Evolutionary conservation across 1,140 invertebrate species (phyloP), one percentile per base, ranked within the genome.

Genomic region (Macrotrachela quadricornifera): DNA sequence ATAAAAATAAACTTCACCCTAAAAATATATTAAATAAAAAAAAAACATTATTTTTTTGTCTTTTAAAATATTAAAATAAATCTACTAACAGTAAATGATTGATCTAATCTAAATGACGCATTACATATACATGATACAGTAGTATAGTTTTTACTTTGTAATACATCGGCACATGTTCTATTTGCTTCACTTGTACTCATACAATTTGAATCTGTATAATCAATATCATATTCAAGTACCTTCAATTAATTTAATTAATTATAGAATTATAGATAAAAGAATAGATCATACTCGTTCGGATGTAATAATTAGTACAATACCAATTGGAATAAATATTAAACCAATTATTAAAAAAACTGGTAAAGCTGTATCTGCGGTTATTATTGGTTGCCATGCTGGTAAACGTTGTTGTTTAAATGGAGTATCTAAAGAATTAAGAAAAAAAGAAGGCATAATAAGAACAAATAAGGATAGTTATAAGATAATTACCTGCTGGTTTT

Each of bases 271-370:
- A 10, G 8, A 0, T 41, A 12, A 12, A 46, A 21, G 55, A 16
- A 40, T 45, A 45, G 11, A 12, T 13, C 15, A 10, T 68, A 86
- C 84, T 68, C 81, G 78, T 68, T 91, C 79, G 4, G 88, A 91
- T 60, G 90, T 85, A 58, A 90, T 81, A 12, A 94, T 75, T 17
- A 96, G 69, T 18, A 81, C 81, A 60, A 92, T 80, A 46, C 92
- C 92, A 59, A 97, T 80, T 14, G 91, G 90, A 58, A 97, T 88
- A 65, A 96, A 96, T 12, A 87, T 80, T 44, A 95, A 80, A 16
- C 92, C 91, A 64, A 97, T 88, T 4, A 88, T 79, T 68, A 97
- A 92, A 66, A 97, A 92, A 11, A 86, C 85, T 9, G 91, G 90
- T 55, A 97, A 70, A 11, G 96, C 91, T 21, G 88, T 95, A 39